A percentile compares a stretch with the other conserved stretches of the same genome.
These are phyloP conservation scores for Trematocara unimaculatum DNA, from an alignment of 2,113 vertebrate genomes.

Conservation along the genomic window DNA sequence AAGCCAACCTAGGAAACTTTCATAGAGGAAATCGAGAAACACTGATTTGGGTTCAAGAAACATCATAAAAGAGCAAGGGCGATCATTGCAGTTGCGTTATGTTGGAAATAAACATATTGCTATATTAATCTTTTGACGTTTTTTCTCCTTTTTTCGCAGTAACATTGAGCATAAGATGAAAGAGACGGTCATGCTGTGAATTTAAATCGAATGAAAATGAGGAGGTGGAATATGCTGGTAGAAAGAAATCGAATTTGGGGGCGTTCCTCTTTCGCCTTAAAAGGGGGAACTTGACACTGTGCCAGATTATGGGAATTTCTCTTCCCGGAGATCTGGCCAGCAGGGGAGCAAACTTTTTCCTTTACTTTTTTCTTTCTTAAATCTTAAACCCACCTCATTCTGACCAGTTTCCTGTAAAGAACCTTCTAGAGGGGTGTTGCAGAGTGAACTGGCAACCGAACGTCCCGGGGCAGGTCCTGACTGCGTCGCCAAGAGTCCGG, in stretches of 20 bases:
- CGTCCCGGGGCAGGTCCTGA: slow-evolving; percentile 44
- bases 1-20: not conserved
- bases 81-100: not conserved
- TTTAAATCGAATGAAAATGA: not conserved
- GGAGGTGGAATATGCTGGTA: not conserved
- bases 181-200: not conserved
- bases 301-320: not conserved
- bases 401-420: not conserved
- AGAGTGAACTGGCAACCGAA: slow-evolving; percentile 29
- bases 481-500: slow-evolving; percentile 39
- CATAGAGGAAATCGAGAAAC: slow-evolving; percentile 23
- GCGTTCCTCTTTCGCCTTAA: not conserved
- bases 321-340: not conserved
- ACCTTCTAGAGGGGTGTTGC: not conserved
- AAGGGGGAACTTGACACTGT: slow-evolving; percentile 13
- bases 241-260: not conserved
- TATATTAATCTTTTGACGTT: not conserved
- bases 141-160: not conserved
- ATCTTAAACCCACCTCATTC: not conserved
- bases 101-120: not conserved
- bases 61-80: not conserved
- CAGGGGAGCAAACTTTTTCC: not conserved
- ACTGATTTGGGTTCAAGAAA: not conserved
- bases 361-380: not conserved
- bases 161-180: not conserved